Evolutionary conservation across 2,888 invertebrate species (phyloP).

Genomic region (Caenorhabditis sp.): DNA sequence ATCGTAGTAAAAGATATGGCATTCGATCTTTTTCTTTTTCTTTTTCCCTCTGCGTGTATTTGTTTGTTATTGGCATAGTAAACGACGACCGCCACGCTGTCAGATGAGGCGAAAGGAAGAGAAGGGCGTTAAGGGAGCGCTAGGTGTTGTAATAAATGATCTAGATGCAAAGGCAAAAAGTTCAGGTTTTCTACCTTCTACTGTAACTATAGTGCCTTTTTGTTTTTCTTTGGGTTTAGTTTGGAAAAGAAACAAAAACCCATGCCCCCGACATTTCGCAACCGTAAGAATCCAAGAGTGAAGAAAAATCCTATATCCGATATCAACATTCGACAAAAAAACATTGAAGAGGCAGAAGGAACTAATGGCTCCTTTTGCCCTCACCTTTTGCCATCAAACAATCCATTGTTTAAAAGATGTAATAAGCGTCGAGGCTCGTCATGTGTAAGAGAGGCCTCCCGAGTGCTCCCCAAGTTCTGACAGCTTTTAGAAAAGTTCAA

Average conservation of each 20-base stretch:
- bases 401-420: conserved; percentile 62
- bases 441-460: conserved; percentile 55
- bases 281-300: neutral
- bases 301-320: neutral
- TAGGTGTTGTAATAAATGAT: conserved; percentile 54
- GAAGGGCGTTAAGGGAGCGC: too few relatives aligned
- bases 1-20: conserved; percentile 40
- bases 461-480: conserved; percentile 53
- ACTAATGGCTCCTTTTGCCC: conserved; percentile 26
- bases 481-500: conserved; percentile 56
- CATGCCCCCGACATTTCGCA: too few relatives aligned
- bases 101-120: conserved; percentile 43
- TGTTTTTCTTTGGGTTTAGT: too few relatives aligned
- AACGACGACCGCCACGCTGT: conserved; percentile 33
- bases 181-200: too few relatives aligned
- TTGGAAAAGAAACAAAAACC: neutral
- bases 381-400: conserved; percentile 61
- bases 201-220: too few relatives aligned
- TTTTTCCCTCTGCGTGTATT: too few relatives aligned
- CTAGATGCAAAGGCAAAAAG: neutral
- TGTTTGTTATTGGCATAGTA: conserved; percentile 51
- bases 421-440: conserved; percentile 55
- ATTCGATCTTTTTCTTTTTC: too few relatives aligned
- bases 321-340: too few relatives aligned
- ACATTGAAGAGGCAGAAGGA: neutral